Base-by-base conservation (phyloP, 1,140 invertebrate genomes). In the Andrena cerasifolii region DNA sequence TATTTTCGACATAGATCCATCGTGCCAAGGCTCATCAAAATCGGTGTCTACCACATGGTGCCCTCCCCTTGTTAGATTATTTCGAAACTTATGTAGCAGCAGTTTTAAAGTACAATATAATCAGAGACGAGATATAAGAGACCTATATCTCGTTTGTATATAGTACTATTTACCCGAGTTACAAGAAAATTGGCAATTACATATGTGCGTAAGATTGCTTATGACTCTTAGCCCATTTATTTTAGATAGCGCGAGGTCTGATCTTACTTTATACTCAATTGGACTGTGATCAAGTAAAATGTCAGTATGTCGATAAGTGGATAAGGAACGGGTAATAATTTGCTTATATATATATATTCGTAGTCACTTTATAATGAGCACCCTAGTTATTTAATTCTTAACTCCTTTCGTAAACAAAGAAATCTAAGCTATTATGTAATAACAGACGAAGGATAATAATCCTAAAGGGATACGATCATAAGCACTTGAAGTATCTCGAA, bases 401-500 rank as follows among this genome's bases (percentile, higher is more conserved):
- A 16, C 14, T 45, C 26, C n/a, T 68, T 18, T 26, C 1, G 4
- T 24, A 26, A 21, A 40, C 54, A 62, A 7, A 47, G 8, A 33
- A 33, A 36, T 68, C 8, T 47, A 16, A 65, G 65, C 0, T 7
- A 33, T 10, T 58, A 43, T 45, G 8, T 56, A 56, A 51, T 47
- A 31, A 33, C 47, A 90, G 89, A 8, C 76, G 84, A 59, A 83
- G 67, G 40, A 80, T 90, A 62, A 33, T 85, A 2, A 53, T 90
- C n/a, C 58, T 90, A 2, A 75, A 67, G 33, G 89, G 87, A 49
- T 83, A 78, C 6, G 61, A 88, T 82, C 87, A 89, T 43, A 86
- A 81, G 3, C 89, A 90, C 77, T 62, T 90, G 43, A 81, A 75
- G 43, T 88, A 86, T 56, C 78, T 90, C 0, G 36, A 86, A 0